These are phyloP conservation scores for Therioaphis trifolii DNA, from an alignment of 2,888 invertebrate genomes.

Conservation along the genomic window DNA sequence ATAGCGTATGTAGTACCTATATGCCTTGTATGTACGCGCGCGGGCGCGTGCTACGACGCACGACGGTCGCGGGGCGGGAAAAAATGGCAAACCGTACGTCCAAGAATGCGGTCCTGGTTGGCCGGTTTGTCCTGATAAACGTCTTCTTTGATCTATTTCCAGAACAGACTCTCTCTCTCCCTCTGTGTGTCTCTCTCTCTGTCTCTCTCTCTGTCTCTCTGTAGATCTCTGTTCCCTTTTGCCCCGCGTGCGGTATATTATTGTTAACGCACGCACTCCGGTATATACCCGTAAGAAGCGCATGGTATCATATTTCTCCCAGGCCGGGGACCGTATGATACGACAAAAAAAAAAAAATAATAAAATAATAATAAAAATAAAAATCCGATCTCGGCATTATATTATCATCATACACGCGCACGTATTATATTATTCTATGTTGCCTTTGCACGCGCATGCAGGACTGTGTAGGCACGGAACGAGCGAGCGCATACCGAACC, in stretches of 20 bases:
- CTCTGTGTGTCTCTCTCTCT: neutral
- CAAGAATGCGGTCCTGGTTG: constrained; percentile 61
- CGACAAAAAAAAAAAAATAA: too few relatives aligned
- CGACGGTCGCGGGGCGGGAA: neutral
- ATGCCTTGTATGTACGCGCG: too few relatives aligned
- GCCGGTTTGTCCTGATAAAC: constrained; percentile 61
- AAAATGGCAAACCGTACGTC: constrained; percentile 55
- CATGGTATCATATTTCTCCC: constrained; percentile 43
- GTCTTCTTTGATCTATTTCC: constrained; percentile 60
- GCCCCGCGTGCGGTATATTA: neutral
- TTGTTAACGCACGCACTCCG: neutral
- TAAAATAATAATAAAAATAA: neutral
- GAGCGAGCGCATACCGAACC: neutral
- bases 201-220: neutral
- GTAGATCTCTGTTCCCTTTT: neutral
- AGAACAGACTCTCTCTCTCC: neutral
- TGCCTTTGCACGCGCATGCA: neutral
- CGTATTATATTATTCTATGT: neutral
- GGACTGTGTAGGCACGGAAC: neutral
- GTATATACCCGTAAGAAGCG: neutral
- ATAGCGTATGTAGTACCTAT: too few relatives aligned
- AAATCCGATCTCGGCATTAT: neutral
- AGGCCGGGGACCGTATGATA: neutral
- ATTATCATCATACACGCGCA: neutral
- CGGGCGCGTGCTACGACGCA: too few relatives aligned